A percentile compares a stretch with the other conserved stretches of the same genome.
These are phyloP conservation scores for Heterocephalus glaber DNA, from an alignment of 2,113 vertebrate species.

Conservation along the genomic window DNA sequence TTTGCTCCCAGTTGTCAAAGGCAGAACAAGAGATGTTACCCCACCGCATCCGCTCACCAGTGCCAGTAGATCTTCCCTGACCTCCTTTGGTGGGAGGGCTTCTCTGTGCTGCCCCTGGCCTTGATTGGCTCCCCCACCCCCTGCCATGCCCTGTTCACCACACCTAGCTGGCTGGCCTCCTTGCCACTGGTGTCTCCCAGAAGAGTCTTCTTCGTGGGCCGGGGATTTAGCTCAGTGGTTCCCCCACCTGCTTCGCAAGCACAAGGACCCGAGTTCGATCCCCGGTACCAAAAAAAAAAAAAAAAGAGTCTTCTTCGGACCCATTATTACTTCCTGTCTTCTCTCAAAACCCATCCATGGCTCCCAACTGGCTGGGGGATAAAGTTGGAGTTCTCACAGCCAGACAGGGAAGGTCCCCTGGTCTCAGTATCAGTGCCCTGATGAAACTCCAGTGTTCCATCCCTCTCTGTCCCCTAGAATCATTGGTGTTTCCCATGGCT, in stretches of 20 bases:
- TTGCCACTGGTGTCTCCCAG: not conserved
- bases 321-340: not conserved
- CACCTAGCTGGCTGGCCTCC: not conserved
- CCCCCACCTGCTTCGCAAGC: no score
- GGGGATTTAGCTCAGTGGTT: no score
- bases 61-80: not conserved
- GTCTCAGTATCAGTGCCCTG: not conserved
- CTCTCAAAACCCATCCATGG: not conserved
- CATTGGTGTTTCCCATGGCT: not conserved
- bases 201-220: slow-evolving; percentile 19
- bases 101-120: not conserved
- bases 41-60: not conserved
- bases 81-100: not conserved
- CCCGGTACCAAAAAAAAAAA: no score
- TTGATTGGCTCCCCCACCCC: not conserved
- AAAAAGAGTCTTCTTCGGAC: slow-evolving; percentile 6
- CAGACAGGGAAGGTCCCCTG: not conserved
- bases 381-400: not conserved
- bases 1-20: not conserved
- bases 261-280: no score
- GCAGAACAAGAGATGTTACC: not conserved
- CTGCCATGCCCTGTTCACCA: not conserved
- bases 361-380: not conserved
- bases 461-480: not conserved
- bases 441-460: not conserved